Evolutionary conservation across 2,888 invertebrate genomes (phyloP), one percentile per base, ranked within the genome.

Genomic region (Xiphydria camelus): DNA sequence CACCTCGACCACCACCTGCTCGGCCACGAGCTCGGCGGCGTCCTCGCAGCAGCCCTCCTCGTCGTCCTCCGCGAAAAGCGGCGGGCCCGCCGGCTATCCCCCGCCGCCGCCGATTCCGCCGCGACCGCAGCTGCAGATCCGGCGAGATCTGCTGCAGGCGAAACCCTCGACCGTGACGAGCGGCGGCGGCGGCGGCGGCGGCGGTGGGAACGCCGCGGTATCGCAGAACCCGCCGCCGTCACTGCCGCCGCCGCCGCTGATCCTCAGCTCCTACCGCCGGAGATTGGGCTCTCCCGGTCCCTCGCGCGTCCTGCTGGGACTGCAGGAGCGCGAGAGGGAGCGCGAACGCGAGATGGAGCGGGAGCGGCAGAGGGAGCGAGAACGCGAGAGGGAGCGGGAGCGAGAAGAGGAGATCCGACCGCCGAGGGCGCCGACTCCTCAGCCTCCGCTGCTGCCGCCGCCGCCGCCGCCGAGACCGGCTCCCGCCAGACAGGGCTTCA

Each of bases 401-500:
- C 34, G 60, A 47, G 57, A 48, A 44, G 66, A 57, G 25, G 69
- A 82, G 65, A 81, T 81, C 60, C 55, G 66, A 47, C 63, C 62
- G 6, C 62, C 69, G 5, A 69, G 67, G 35, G 68, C 66, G 15
- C 68, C 68, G 3, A 74, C 72, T 33, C 75, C 72, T 1, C 74
- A 69, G 36, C 61, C 64, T 4, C n/a, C n/a, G n/a, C 47, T 79
- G 1, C 81, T 79, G 26, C 82, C 81, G 7, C 79, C 80, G 19
- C 80, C 80, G 14, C 82, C 82, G 47, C 82, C 82, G 31, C 79
- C 82, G 1, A 80, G 79, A 59, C 83, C 85, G 6, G 82, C 88
- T 2, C 79, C 79, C 3, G 79, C 79, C 57, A 87, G 88, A 65
- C 89, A 90, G 68, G 92, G 92, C 12, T 92, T 92, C 75, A 91